Evolutionary conservation across 2,888 invertebrate species (phyloP), one percentile per base, ranked within the genome.

Genomic region (Stratiomys singularior): DNA sequence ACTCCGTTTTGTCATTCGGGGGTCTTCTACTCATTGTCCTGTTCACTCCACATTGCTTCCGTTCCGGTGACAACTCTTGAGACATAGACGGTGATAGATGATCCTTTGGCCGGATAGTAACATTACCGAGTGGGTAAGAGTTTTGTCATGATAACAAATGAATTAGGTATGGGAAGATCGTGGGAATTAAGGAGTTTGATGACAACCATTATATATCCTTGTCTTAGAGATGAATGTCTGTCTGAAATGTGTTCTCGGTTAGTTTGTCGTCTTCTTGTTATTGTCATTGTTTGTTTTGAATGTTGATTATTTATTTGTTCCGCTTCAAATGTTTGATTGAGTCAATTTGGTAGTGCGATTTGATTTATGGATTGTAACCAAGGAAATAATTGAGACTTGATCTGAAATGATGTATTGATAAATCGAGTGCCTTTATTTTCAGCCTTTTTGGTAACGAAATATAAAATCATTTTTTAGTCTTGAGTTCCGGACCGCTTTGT

Each of bases 1-100:
- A 72, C 71, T 72, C 18, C 56, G 56, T 72, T 72, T 72, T 72
- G 71, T 72, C 71, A 72, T 72, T 56, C 56, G 13, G 52, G n/a
- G 52, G 71, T 56, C n/a, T 64, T 28, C 15, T n/a, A 37, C 66
- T 66, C 66, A 37, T 66, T 66, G 66, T 66, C 66, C 44, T 66
- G 66, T 30, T n/a, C 52, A 52, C 66, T 37, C 44, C 66, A 66
- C 44, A 66, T 28, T 37, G 66, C 28, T 66, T 66, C 66, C 66
- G 52, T 66, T 37, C 21, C 30, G 66, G 18, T 66, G 66, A 37
- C 37, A 37, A 28, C 28, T n/a, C 66, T 66, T 27, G 18, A 66
- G 66, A 66, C 28, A 37, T 18, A 66, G 66, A 66, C 66, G 37
- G 15, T 28, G 66, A 66, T 66, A 66, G 66, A 66, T 66, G 66